Percentiles rank a stretch among this genome's conserved stretches.
Evolutionary conservation across 2,888 invertebrate species (phyloP).

Genomic region (Erpobdella octoculata): DNA sequence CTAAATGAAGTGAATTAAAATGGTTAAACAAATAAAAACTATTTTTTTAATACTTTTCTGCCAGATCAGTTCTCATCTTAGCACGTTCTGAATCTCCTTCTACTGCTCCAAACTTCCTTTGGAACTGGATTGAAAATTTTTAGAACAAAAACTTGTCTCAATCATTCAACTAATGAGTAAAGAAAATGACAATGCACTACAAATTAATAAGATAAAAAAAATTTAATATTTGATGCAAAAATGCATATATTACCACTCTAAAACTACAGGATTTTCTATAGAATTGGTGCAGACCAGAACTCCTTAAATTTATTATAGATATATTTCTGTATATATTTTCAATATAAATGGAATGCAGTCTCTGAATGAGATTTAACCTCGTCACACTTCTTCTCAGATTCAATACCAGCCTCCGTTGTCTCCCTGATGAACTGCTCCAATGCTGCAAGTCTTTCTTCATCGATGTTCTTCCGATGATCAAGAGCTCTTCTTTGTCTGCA

Average conservation of each 20-base stretch:
- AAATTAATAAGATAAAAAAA: background rate
- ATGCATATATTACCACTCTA: background rate
- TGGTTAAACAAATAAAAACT: background rate
- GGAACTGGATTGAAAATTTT: slow-evolving; percentile 9
- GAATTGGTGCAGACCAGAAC: no score
- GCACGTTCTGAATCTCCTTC: slow-evolving; percentile 18
- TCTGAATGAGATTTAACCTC: slow-evolving; percentile 16
- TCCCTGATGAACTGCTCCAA: slow-evolving; percentile 30
- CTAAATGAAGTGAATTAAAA: background rate
- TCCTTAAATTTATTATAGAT: background rate
- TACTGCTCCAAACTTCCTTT: slow-evolving; percentile 7
- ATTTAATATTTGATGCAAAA: background rate
- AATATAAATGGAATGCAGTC: background rate
- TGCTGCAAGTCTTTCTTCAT: slow-evolving; percentile 28
- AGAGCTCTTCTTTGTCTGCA: slow-evolving; percentile 24
- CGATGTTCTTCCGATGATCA: slow-evolving; percentile 28
- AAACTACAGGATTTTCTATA: no score
- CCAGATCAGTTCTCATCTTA: slow-evolving; percentile 2
- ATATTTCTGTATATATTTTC: background rate
- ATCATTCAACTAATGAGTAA: no score
- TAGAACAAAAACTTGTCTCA: no score
- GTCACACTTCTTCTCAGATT: slow-evolving; percentile 28
- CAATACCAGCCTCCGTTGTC: slow-evolving; percentile 28
- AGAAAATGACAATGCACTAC: no score
- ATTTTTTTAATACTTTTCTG: slow-evolving; percentile 20